phyloP scores from a whole-genome alignment of 2,113 vertebrate species.

The Marcusenius ussheri region DNA sequence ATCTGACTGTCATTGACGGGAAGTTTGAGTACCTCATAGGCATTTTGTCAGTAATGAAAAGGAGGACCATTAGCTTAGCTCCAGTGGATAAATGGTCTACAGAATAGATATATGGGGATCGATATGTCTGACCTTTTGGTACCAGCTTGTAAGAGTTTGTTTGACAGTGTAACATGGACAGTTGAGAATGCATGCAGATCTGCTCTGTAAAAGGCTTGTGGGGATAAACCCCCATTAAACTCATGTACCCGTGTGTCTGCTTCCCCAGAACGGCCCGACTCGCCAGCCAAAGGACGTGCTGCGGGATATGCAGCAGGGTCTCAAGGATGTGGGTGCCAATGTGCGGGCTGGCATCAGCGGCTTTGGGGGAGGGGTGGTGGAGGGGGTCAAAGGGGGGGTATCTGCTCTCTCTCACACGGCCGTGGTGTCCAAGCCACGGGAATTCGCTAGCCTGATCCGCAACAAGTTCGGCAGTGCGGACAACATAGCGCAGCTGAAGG shows the following conservation, averaged over 20 bases:
- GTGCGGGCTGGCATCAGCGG: slow-evolving; percentile 77
- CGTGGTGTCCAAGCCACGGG: slow-evolving; percentile 88
- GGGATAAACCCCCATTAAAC: not conserved
- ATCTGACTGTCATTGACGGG: not conserved
- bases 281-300: slow-evolving; percentile 77
- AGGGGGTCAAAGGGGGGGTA: slow-evolving; percentile 86
- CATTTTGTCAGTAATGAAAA: not conserved
- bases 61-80: not conserved
- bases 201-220: not conserved
- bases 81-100: not conserved
- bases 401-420: slow-evolving; percentile 83
- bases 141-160: not conserved
- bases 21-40: not conserved
- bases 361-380: slow-evolving; percentile 76
- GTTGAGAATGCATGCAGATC: not conserved
- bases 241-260: not conserved
- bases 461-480: slow-evolving; percentile 95
- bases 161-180: not conserved
- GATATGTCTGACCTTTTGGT: not conserved
- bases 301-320: slow-evolving; percentile 74
- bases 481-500: slow-evolving; percentile 89
- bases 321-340: slow-evolving; percentile 81
- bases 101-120: too few species aligned
- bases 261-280: slow-evolving; percentile 63
- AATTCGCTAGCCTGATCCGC: slow-evolving; percentile 89